These are phyloP conservation scores for Torymus aiolomorphi DNA, from an alignment of 2,888 invertebrate species.

Conservation along the genomic window DNA sequence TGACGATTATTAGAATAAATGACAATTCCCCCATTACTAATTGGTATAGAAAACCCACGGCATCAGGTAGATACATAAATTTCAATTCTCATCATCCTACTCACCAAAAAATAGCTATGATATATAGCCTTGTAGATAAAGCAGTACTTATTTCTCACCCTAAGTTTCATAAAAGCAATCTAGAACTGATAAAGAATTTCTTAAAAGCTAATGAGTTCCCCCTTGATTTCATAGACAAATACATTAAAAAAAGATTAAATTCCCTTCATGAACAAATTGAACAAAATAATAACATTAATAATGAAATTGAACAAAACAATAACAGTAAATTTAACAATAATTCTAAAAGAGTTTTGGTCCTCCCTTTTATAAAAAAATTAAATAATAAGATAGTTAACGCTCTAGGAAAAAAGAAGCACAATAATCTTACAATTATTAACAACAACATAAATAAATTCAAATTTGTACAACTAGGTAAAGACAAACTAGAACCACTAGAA, in stretches of 20 bases:
- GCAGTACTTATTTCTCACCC: no score
- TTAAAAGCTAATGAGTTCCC: no score
- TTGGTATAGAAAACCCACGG: constrained; percentile 3
- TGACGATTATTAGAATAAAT: neutral
- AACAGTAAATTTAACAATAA: no score
- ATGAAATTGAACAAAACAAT: neutral
- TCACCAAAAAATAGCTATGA: no score
- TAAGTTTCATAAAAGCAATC: no score
- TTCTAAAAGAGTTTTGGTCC: neutral
- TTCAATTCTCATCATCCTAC: no score
- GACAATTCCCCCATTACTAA: neutral
- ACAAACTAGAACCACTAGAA: neutral
- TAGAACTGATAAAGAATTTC: no score
- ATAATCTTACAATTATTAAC: neutral
- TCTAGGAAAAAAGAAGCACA: neutral
- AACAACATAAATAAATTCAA: neutral
- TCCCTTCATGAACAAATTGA: no score
- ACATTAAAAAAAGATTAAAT: no score
- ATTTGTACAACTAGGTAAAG: neutral
- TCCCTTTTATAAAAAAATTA: neutral
- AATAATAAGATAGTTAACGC: neutral
- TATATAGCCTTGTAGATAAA: no score
- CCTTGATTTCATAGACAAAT: no score
- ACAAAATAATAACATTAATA: no score
- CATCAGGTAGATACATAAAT: neutral